phyloP scores from a whole-genome alignment of 2,888 invertebrate species.

The Acanthococcus lagerstroemiae region DNA sequence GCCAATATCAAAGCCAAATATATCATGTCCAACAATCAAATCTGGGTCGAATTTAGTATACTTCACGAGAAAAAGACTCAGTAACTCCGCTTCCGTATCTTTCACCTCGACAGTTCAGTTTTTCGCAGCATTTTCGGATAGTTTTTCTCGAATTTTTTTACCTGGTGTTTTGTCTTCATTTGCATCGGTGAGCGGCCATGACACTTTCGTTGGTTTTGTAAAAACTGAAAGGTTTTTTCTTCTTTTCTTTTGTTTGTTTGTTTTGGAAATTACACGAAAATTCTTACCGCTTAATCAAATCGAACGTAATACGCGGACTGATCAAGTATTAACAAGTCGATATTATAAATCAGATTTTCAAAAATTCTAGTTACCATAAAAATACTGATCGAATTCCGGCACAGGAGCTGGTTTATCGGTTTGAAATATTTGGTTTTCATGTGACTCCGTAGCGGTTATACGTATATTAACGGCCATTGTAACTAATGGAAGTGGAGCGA shows the following conservation, averaged over 20 bases:
- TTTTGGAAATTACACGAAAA: too few relatives aligned
- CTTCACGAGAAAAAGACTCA: slow-evolving; percentile 76
- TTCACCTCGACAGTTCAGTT: slow-evolving; percentile 44
- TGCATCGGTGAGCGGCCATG: slow-evolving; percentile 78
- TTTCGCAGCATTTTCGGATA: slow-evolving; percentile 42
- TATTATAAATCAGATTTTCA: slow-evolving; percentile 15
- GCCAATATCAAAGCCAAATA: slow-evolving; percentile 80
- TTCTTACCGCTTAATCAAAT: too few relatives aligned
- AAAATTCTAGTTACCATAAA: slow-evolving; percentile 55
- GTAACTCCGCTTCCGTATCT: slow-evolving; percentile 74
- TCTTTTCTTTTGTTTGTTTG: too few relatives aligned
- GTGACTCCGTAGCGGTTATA: slow-evolving; percentile 63
- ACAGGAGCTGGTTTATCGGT: slow-evolving; percentile 67
- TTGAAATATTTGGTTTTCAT: slow-evolving; percentile 78
- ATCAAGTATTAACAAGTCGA: slow-evolving; percentile 9
- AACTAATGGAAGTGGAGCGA: slow-evolving; percentile 65
- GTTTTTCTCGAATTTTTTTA: slow-evolving; percentile 55
- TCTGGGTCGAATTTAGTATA: slow-evolving; percentile 86
- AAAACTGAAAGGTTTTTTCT: slow-evolving; percentile 54
- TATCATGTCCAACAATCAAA: slow-evolving; percentile 85
- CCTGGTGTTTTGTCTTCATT: too few relatives aligned
- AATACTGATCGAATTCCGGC: slow-evolving; percentile 73
- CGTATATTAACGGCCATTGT: slow-evolving; percentile 64
- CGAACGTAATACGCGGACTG: background rate
- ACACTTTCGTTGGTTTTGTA: slow-evolving; percentile 64